phyloP scores from a whole-genome alignment of 2,888 invertebrate genomes.

The Strigamia crassipes region DNA sequence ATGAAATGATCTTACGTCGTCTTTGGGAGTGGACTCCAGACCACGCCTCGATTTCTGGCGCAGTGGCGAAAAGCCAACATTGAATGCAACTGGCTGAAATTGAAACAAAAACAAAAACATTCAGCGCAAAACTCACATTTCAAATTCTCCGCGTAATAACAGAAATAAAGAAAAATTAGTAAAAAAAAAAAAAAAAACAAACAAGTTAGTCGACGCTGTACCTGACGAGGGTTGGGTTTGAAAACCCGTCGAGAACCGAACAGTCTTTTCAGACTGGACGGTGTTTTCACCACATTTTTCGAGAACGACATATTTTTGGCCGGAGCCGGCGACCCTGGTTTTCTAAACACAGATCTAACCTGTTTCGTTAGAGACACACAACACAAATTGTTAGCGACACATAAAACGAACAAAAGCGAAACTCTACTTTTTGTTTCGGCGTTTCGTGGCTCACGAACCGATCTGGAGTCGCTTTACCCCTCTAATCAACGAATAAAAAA shows the following conservation, averaged over 20 bases:
- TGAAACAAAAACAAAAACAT: background rate
- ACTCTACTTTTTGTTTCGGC: no score
- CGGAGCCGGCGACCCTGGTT: conserved; percentile 48
- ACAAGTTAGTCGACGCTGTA: background rate
- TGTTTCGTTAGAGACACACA: background rate
- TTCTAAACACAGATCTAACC: conserved; percentile 43
- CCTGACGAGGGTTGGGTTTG: background rate
- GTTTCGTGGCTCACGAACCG: no score
- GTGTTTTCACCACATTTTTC: conserved; percentile 43
- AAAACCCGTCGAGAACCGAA: background rate
- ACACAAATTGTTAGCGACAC: background rate
- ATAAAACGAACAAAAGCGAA: no score
- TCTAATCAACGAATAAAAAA: no score
- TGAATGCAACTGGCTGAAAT: background rate
- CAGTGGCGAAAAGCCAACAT: background rate
- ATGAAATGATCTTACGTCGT: background rate
- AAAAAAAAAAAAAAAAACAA: background rate
- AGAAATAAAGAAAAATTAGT: no score
- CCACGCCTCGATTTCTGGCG: background rate
- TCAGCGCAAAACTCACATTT: background rate
- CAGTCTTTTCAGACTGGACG: conserved; percentile 46
- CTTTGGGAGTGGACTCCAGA: background rate
- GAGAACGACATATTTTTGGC: conserved; percentile 23
- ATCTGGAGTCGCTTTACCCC: no score
- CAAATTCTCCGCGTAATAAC: no score